Percentiles rank a stretch among this genome's conserved stretches.
Evolutionary conservation across 2,113 vertebrate species (phyloP).

Genomic region (Elephantulus edwardii): DNA sequence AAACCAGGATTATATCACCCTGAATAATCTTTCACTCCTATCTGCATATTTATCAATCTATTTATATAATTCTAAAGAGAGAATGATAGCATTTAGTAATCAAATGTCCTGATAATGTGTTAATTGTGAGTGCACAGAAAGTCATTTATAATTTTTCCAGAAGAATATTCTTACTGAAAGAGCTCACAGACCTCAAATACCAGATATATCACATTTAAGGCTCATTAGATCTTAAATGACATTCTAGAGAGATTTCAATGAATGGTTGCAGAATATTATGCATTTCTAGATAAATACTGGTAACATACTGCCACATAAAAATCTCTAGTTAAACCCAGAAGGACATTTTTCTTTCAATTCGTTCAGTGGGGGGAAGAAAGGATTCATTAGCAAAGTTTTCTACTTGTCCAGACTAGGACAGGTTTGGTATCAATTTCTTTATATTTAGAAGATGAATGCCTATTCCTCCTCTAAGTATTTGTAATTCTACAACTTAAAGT

Average conservation of each 20-base stretch:
- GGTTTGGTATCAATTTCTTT: not conserved
- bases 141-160: not conserved
- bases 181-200: not conserved
- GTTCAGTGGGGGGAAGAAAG: not conserved
- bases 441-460: not conserved
- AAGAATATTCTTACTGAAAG: not conserved
- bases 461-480: not conserved
- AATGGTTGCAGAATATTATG: not conserved
- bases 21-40: not conserved
- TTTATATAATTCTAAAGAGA: not conserved
- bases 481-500: conserved; percentile 1
- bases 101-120: not conserved
- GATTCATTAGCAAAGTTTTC: not conserved
- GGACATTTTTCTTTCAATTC: not conserved
- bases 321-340: not conserved
- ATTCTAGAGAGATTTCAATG: not conserved
- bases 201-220: not conserved
- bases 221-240: not conserved
- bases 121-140: not conserved
- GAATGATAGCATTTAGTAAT: not conserved
- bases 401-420: not conserved
- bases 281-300: not conserved
- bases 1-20: not conserved
- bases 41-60: not conserved
- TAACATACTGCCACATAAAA: not conserved